Conservation (phyloP, 2,113 vertebrate genomes). For the Ceratotherium simum region DNA sequence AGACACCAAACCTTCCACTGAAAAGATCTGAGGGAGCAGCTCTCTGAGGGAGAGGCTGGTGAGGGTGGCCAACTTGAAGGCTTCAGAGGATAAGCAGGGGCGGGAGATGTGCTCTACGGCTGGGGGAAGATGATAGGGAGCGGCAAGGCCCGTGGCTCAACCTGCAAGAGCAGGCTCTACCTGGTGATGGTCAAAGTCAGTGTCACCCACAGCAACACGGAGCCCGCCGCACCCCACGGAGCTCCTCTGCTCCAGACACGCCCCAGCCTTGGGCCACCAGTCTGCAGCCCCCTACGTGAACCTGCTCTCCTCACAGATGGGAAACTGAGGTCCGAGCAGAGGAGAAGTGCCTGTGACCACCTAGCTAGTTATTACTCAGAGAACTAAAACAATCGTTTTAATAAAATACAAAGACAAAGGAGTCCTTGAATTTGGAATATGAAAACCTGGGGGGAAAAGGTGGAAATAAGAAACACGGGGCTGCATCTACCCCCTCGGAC, state of each 20-base stretch:
- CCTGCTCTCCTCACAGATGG: neutral
- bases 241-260: accelerated
- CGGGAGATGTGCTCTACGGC: accelerated
- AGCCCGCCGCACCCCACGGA: neutral
- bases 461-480: no score
- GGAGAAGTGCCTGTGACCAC: accelerated
- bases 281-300: accelerated
- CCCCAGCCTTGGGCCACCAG: accelerated
- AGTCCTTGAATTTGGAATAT: neutral
- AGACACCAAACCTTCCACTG: accelerated
- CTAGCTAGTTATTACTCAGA: no score
- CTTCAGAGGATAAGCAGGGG: neutral
- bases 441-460: neutral
- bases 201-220: accelerated
- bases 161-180: neutral
- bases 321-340: neutral
- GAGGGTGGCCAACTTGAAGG: neutral
- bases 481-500: no score
- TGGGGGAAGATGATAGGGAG: neutral
- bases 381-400: neutral
- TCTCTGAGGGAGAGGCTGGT: no score
- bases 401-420: neutral
- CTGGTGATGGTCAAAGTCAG: accelerated
- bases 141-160: neutral
- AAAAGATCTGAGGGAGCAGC: neutral